These are phyloP conservation scores for Stylophora pistillata DNA, from an alignment of 64 coral and sea anemone species.

Conservation along the genomic window DNA sequence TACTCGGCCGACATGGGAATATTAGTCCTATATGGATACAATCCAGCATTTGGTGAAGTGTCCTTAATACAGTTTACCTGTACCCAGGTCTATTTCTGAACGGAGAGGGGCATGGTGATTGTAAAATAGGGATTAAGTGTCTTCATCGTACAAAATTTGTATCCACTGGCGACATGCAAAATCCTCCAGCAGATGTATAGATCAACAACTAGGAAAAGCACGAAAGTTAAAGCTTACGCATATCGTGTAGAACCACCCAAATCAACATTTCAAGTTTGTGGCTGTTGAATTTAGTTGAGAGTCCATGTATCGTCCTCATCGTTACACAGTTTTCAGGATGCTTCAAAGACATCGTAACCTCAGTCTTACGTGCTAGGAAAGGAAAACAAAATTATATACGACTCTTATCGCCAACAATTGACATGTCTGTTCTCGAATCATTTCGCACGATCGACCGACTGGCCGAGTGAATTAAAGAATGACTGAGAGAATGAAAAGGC, in stretches of 20 bases:
- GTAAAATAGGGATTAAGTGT: too few relatives aligned
- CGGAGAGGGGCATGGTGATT: too few relatives aligned
- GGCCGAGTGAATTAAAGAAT: rapidly evolving
- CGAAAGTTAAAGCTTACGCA: neutral
- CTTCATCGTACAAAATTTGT: neutral
- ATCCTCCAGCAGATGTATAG: too few relatives aligned
- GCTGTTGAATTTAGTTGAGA: neutral
- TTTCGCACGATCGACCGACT: neutral
- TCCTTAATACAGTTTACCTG: too few relatives aligned
- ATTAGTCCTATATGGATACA: too few relatives aligned
- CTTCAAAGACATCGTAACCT: neutral
- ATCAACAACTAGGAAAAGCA: neutral
- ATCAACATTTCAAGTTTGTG: conserved; percentile 27
- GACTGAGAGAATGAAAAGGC: too few relatives aligned
- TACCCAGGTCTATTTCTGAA: too few relatives aligned
- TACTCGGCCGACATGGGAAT: too few relatives aligned
- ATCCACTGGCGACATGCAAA: neutral
- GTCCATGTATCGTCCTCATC: neutral
- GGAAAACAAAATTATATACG: neutral
- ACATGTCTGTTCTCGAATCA: too few relatives aligned
- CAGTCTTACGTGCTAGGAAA: neutral
- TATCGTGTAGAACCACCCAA: conserved; percentile 22
- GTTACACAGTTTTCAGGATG: neutral
- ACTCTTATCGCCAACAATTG: too few relatives aligned
- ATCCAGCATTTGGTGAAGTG: too few relatives aligned